These are phyloP conservation scores for Charadrius vociferus DNA, from an alignment of 2,113 vertebrate species.

Conservation along the genomic window DNA sequence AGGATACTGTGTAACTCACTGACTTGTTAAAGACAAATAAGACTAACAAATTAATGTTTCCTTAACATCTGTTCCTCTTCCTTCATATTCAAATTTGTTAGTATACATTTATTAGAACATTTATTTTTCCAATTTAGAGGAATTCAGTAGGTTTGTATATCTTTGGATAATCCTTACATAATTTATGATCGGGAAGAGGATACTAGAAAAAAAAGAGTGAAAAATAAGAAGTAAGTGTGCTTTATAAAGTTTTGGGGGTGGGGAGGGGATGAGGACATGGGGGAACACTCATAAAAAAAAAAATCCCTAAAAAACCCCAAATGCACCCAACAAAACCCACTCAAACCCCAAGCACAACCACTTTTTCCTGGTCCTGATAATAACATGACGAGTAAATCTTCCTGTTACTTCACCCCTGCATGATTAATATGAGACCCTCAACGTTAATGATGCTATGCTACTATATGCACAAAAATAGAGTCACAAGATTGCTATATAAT, in stretches of 20 bases:
- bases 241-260: background rate
- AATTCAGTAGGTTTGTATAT: background rate
- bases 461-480: background rate
- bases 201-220: background rate
- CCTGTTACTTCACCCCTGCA: background rate
- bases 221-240: background rate
- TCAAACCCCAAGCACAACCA: background rate
- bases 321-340: background rate
- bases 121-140: background rate
- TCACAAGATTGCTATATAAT: background rate
- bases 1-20: background rate
- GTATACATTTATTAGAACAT: background rate
- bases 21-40: background rate
- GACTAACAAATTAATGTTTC: background rate
- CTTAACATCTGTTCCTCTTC: background rate
- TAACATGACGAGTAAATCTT: background rate
- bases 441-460: background rate
- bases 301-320: background rate
- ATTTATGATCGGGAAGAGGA: background rate
- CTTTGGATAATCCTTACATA: background rate
- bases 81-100: background rate
- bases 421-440: background rate
- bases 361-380: background rate
- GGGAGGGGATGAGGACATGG: rapidly evolving
- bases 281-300: background rate